Base-by-base conservation (phyloP, 2,113 vertebrate species). In the Platycercus adscitus region DNA sequence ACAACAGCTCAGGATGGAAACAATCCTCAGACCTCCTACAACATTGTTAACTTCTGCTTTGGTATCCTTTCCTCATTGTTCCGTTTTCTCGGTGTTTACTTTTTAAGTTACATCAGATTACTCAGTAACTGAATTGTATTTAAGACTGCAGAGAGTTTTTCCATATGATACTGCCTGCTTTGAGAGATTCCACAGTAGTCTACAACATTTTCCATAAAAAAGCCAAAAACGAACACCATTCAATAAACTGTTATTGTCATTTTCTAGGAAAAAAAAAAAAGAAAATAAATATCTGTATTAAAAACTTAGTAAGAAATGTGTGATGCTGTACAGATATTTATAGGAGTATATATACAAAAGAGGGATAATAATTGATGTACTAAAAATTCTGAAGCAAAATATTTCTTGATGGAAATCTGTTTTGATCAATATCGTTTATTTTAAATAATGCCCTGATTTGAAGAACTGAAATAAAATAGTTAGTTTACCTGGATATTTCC, bases 21-120 rank as follows among this genome's bases (percentile, higher is more conserved):
- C 13, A 79, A 46, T 3, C 3, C 0, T 7, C 1, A 7, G 29
- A 23, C 0, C 1, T 2, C 4, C 16, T 1, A 4, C 3, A 0
- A 3, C 1, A 47, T 33, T 61, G 11, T 26, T 28, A 75, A 18
- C 3, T 47, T 70, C 31, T 50, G 1, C 6, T 52, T 9, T 53
- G 18, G 0, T 70, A 70, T 78, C 37, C 8, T 63, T 5, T 86
- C 49, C 7, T 73, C 6, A 26, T 7, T 69, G 16, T 47, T 80
- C 6, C 77, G 3, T 9, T 37, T 29, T 72, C 6, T 41, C 9
- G 12, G 5, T 65, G 17, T 44, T 82, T 49, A 15, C 12, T 61
- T 78, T 87, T 68, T 19, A 79, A 78, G 5, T 50, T 64, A 8
- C 0, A 0, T 44, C 66, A 41, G 26, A n/a, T 86, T 89, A 64